phyloP scores from a whole-genome alignment of 2,888 invertebrate species.

The Mycalesis mineus region DNA sequence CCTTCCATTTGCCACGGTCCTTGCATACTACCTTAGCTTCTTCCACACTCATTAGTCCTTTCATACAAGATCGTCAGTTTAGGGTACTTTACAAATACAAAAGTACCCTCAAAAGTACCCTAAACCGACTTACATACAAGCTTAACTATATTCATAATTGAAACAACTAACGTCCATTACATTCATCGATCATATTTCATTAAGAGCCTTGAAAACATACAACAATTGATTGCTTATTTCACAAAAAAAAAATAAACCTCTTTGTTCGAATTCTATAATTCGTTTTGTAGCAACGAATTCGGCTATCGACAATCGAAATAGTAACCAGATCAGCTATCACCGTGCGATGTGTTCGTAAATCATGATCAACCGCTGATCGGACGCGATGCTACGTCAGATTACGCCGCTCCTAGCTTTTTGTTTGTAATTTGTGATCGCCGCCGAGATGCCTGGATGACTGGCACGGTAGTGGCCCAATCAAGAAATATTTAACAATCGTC shows the following conservation, averaged over 20 bases:
- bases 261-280: slow-evolving; percentile 25
- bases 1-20: too few species aligned
- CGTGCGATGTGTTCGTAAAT: slow-evolving; percentile 70
- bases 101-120: too few species aligned
- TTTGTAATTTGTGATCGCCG: slow-evolving; percentile 71
- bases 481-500: slow-evolving; percentile 31
- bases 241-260: slow-evolving; percentile 21
- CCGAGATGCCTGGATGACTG: slow-evolving; percentile 69
- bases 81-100: too few species aligned
- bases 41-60: too few species aligned
- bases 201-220: slow-evolving; percentile 12
- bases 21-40: too few species aligned
- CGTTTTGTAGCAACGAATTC: slow-evolving; percentile 27
- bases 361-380: slow-evolving; percentile 73
- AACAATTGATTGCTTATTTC: slow-evolving; percentile 18
- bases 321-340: slow-evolving; percentile 69
- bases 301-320: slow-evolving; percentile 60
- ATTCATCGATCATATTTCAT: slow-evolving; percentile 9
- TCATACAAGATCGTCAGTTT: too few species aligned
- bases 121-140: too few species aligned
- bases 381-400: slow-evolving; percentile 72
- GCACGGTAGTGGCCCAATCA: slow-evolving; percentile 38
- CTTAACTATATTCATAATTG: too few species aligned
- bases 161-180: neutral
- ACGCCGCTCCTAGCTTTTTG: slow-evolving; percentile 70